These are phyloP conservation scores for Toxotes jaculatrix DNA, from an alignment of 2,113 vertebrate species.

Conservation along the genomic window DNA sequence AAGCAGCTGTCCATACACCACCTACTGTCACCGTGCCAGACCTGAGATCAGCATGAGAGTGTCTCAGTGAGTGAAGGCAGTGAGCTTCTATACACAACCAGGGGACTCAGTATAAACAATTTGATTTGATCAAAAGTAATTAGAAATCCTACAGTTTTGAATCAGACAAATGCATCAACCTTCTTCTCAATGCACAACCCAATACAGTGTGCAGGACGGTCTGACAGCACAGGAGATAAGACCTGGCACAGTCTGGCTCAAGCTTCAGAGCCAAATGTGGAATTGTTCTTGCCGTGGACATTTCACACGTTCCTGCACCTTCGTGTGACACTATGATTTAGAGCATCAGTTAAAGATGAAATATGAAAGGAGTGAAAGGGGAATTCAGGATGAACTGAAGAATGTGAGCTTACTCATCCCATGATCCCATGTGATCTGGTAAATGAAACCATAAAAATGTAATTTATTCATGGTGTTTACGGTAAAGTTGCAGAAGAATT, in stretches of 20 bases:
- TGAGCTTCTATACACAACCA: background rate
- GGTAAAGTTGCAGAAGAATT: too few relatives aligned
- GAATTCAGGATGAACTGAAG: background rate
- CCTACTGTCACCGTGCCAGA: background rate
- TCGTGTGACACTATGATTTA: conserved; percentile 40
- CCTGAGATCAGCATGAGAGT: background rate
- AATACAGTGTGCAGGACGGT: background rate
- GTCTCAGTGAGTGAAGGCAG: background rate
- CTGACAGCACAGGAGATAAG: background rate
- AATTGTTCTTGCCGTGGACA: conserved; percentile 25
- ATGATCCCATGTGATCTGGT: background rate
- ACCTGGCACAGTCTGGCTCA: conserved; percentile 11
- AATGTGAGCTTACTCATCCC: conserved; percentile 5
- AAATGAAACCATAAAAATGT: background rate
- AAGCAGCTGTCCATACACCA: conserved; percentile 27
- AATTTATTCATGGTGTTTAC: background rate
- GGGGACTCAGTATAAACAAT: background rate
- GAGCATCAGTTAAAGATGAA: conserved; percentile 49
- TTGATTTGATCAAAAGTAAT: background rate
- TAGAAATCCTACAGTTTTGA: background rate
- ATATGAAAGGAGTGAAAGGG: conserved; percentile 19
- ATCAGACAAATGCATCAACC: background rate
- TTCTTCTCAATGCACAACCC: background rate
- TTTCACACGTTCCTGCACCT: conserved; percentile 30
- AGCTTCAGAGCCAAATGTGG: conserved; percentile 18